These are phyloP conservation scores for Whitmania pigra DNA, from an alignment of 1,140 invertebrate species.

Conservation along the genomic window DNA sequence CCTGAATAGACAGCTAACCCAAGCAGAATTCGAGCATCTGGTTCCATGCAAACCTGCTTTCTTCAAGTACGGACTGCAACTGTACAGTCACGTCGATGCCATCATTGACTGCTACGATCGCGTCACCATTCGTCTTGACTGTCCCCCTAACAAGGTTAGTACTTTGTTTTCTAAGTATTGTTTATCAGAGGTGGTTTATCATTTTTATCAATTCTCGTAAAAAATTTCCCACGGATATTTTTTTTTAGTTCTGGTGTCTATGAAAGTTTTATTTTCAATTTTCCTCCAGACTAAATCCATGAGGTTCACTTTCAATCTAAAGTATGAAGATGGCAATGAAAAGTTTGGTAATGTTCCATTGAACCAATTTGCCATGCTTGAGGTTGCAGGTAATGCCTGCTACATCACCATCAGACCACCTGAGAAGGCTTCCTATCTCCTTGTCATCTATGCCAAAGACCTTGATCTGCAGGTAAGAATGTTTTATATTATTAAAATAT, in stretches of 20 bases:
- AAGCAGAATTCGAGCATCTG: constrained; percentile 42
- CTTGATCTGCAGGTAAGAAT: constrained; percentile 31
- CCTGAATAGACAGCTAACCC: constrained; percentile 33
- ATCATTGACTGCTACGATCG: constrained; percentile 26
- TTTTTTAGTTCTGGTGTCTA: too few species aligned
- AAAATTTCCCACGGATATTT: too few species aligned
- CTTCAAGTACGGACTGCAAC: constrained; percentile 42
- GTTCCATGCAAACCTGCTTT: constrained; percentile 42
- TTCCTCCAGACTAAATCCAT: constrained; percentile 25
- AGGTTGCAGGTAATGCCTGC: constrained; percentile 34
- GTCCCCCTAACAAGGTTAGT: constrained; percentile 21
- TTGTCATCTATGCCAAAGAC: constrained; percentile 42
- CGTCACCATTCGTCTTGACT: constrained; percentile 23
- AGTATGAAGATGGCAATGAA: constrained; percentile 38
- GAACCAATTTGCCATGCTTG: constrained; percentile 38
- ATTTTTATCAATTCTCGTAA: background rate
- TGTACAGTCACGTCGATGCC: constrained; percentile 40
- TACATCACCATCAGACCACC: constrained; percentile 40
- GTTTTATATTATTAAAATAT: background rate
- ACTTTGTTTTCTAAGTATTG: background rate
- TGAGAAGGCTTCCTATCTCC: constrained; percentile 37
- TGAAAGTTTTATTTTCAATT: background rate
- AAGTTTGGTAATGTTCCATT: constrained; percentile 35
- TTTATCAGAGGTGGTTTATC: background rate
- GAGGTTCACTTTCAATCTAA: constrained; percentile 40